phyloP scores from a whole-genome alignment of 64 coral and sea anemone species.

The Stylophora pistillata region DNA sequence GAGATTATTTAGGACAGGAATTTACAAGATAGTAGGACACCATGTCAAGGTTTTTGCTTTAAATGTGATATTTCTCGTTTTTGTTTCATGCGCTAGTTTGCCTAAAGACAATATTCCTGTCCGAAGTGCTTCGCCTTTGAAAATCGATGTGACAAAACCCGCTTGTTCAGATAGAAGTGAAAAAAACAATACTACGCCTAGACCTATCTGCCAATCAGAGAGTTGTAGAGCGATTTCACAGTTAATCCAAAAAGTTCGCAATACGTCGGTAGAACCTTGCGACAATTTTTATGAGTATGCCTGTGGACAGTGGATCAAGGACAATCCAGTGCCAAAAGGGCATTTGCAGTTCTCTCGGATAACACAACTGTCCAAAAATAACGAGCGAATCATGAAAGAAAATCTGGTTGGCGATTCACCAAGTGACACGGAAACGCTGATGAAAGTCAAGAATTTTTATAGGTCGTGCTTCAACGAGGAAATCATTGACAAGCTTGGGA shows the following conservation, averaged over 20 bases:
- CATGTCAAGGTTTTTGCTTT: conserved; percentile 16
- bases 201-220: conserved; percentile 54
- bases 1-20: neutral
- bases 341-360: conserved; percentile 78
- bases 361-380: conserved; percentile 82
- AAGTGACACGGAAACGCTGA: conserved; percentile 58
- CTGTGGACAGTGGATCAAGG: conserved; percentile 77
- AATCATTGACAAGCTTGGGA: conserved; percentile 64
- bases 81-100: conserved; percentile 44
- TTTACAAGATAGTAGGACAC: neutral
- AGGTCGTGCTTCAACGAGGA: conserved; percentile 83
- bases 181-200: neutral
- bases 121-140: conserved; percentile 11
- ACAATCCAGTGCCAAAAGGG: conserved; percentile 66
- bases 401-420: conserved; percentile 32
- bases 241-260: conserved; percentile 64
- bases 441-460: conserved; percentile 92
- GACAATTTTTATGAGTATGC: conserved; percentile 91
- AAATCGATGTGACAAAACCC: conserved; percentile 30
- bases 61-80: neutral
- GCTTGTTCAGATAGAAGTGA: neutral
- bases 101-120: neutral
- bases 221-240: conserved; percentile 63
- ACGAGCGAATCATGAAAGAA: conserved; percentile 69
- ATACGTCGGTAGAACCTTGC: conserved; percentile 67